Evolutionary conservation across 2,797 vertebrate species (phyloP), one percentile per base, ranked within the genome.

Genomic region (Ceryle rudis): DNA sequence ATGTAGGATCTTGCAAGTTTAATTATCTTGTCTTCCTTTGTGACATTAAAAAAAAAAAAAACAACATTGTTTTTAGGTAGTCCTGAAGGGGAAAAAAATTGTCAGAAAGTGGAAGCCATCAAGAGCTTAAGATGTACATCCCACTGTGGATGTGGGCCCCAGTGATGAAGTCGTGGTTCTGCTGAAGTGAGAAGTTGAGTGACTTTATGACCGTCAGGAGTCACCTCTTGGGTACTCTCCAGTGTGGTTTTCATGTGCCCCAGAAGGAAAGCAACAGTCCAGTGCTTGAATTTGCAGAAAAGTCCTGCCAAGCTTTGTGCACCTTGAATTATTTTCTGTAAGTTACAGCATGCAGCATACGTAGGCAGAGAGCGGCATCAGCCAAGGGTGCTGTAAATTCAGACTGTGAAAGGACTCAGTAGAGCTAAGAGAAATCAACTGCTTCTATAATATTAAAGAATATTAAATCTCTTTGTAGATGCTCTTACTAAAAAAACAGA

Each of bases 21-120:
- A 87, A 93, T 86, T 94, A 79, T 74, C 90, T 89, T 84, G 37
- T 82, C 58, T 81, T 47, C n/a, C 44, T 92, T 94, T 73, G 37
- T 82, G 74, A 67, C 14, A n/a, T 52, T 9, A 86, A 93, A 86
- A 54, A 31, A 35, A 79, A 77, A 81, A 60, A 26, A n/a, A 57
- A 73, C 51, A 64, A 22, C 37, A 52, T 21, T 81, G 21, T 5
- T 41, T 86, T 80, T 94, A 87, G 29, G 42, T 82, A 29, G 26
- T 77, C 11, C 18, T 85, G 39, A 11, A 87, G 51, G 26, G 31
- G 21, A 12, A 65, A 8, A 77, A 75, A 39, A 22, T 21, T 64
- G 11, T 78, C 31, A 57, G 71, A 77, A 87, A 85, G 29, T 64
- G 22, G 35, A 91, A 85, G 7, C 52, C 64, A 37, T 82, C 35